phyloP scores from a whole-genome alignment of 2,888 invertebrate genomes.

The Gisinianus flammeolus region DNA sequence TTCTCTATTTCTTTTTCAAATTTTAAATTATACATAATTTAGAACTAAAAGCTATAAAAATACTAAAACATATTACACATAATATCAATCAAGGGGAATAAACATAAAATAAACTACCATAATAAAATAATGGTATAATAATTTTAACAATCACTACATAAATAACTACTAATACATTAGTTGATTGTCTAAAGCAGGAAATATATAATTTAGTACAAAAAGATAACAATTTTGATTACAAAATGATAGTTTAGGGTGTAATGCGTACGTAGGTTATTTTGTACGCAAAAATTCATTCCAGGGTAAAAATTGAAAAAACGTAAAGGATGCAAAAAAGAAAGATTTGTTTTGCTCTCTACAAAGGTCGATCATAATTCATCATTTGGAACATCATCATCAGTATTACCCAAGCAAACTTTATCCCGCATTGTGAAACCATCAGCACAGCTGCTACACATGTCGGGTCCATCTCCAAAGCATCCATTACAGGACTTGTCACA shows the following conservation, averaged over 20 bases:
- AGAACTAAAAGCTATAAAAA: background rate
- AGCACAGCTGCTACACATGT: slow-evolving; percentile 85
- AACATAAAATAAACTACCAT: too few species aligned
- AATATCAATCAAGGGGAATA: background rate
- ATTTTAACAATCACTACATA: too few species aligned
- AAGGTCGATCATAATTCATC: slow-evolving; percentile 15
- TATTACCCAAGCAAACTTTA: slow-evolving; percentile 77
- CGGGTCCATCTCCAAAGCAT: slow-evolving; percentile 88
- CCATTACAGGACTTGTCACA: slow-evolving; percentile 85
- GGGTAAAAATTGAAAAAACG: background rate
- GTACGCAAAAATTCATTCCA: slow-evolving; percentile 4
- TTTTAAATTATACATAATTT: background rate
- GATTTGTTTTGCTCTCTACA: too few species aligned
- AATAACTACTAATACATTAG: too few species aligned
- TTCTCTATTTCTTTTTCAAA: background rate
- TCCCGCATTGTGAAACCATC: slow-evolving; percentile 74
- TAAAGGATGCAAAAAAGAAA: background rate
- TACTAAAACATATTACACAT: background rate
- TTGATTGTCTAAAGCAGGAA: too few species aligned
- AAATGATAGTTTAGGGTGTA: background rate
- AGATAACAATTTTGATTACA: too few species aligned
- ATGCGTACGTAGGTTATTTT: background rate
- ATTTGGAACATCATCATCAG: slow-evolving; percentile 41
- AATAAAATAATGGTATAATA: too few species aligned
- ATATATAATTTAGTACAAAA: too few species aligned